Percentiles rank a stretch among this genome's conserved stretches.
Evolutionary conservation across 1,140 invertebrate species (phyloP).

Genomic region (Ceratina australensis): DNA sequence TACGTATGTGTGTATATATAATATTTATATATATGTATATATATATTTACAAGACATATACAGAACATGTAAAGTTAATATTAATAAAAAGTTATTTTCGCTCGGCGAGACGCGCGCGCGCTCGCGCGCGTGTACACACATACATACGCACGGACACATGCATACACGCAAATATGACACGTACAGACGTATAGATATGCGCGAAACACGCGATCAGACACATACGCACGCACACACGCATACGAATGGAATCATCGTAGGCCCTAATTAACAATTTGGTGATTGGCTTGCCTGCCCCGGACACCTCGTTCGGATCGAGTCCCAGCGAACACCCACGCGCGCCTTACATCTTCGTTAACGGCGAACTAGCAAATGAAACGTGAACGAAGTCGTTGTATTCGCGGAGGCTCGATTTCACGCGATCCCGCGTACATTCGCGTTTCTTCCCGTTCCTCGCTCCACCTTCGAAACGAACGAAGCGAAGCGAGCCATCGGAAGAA

Average conservation of each 20-base stretch:
- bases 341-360: no score
- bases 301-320: neutral
- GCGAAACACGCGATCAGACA: neutral
- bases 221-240: no score
- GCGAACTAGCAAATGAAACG: no score
- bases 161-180: neutral
- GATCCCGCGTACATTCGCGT: neutral
- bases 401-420: no score
- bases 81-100: slow-evolving; percentile 60
- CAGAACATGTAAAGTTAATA: slow-evolving; percentile 74
- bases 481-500: slow-evolving; percentile 28
- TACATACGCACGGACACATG: neutral
- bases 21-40: slow-evolving; percentile 65
- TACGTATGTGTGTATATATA: slow-evolving; percentile 48
- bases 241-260: neutral
- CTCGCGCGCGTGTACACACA: slow-evolving; percentile 28
- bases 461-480: slow-evolving; percentile 25
- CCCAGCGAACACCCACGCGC: neutral
- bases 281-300: neutral
- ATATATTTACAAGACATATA: slow-evolving; percentile 80
- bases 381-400: no score
- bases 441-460: slow-evolving; percentile 40
- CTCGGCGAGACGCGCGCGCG: slow-evolving; percentile 52
- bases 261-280: neutral
- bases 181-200: neutral